phyloP scores from a whole-genome alignment of 2,797 vertebrate species.

The Falco biarmicus region DNA sequence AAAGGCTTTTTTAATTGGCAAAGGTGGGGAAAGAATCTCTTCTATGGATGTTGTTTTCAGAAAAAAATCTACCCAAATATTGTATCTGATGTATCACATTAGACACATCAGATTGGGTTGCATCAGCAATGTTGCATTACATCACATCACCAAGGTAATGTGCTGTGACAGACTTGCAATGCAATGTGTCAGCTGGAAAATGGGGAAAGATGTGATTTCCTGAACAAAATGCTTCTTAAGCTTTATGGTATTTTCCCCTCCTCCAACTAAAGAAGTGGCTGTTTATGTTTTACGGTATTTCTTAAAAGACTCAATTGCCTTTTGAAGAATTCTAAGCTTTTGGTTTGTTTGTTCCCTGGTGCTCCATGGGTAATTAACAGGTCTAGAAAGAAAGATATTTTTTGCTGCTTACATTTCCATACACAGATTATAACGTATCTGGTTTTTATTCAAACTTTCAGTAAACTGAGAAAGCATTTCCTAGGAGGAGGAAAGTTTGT shows the following conservation, averaged over 20 bases:
- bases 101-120: slow-evolving; percentile 60
- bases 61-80: slow-evolving; percentile 28
- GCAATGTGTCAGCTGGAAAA: slow-evolving; percentile 65
- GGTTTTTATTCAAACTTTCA: not conserved
- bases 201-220: slow-evolving; percentile 65
- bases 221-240: slow-evolving; percentile 51
- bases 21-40: not conserved
- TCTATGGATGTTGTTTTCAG: not conserved
- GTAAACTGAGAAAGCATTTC: not conserved
- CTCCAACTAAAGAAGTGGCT: not conserved
- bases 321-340: not conserved
- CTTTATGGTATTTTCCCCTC: not conserved
- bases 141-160: slow-evolving; percentile 48
- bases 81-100: slow-evolving; percentile 53
- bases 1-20: slow-evolving; percentile 34
- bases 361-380: not conserved
- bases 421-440: not conserved
- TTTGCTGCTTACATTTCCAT: not conserved
- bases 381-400: not conserved
- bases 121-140: slow-evolving; percentile 59
- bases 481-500: not conserved
- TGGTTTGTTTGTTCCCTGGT: not conserved
- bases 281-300: not conserved
- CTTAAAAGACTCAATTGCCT: not conserved
- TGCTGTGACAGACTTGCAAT: slow-evolving; percentile 53